Evolutionary conservation across 2,113 vertebrate genomes (phyloP).

Genomic region (Paracanthobrama guichenoti): DNA sequence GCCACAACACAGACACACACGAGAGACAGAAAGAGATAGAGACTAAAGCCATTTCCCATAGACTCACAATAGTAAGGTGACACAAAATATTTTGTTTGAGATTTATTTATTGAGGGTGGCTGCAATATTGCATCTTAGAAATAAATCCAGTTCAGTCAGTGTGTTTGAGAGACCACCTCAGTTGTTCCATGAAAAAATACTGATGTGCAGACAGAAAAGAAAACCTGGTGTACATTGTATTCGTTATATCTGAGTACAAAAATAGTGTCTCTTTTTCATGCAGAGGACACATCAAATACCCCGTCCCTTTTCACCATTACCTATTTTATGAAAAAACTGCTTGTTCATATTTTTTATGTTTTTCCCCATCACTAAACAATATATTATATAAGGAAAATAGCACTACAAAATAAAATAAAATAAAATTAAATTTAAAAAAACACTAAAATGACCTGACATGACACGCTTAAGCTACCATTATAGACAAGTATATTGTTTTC

Average conservation of each 20-base stretch:
- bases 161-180: conserved; percentile 22
- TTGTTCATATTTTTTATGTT: background rate
- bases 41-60: background rate
- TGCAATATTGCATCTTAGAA: conserved; percentile 45
- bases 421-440: conserved; percentile 6
- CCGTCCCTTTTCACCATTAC: conserved; percentile 28
- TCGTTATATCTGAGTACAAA: conserved; percentile 40
- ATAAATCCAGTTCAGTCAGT: conserved; percentile 35
- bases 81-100: conserved; percentile 2
- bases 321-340: conserved; percentile 13
- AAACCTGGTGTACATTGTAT: conserved; percentile 3
- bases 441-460: conserved; percentile 29
- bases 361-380: conserved; percentile 33
- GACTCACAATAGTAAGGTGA: background rate
- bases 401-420: conserved; percentile 34
- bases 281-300: conserved; percentile 36
- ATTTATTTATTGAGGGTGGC: conserved; percentile 40
- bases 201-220: conserved; percentile 24
- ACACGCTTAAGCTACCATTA: conserved; percentile 27
- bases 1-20: background rate
- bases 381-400: conserved; percentile 33
- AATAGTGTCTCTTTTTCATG: conserved; percentile 46
- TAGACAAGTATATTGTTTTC: conserved; percentile 7
- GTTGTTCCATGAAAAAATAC: conserved; percentile 42
- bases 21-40: background rate